A percentile compares a stretch with the other conserved stretches of the same genome.
Conservation (phyloP, 2,888 invertebrate genomes). For the Yponomeuta malinellus region DNA sequence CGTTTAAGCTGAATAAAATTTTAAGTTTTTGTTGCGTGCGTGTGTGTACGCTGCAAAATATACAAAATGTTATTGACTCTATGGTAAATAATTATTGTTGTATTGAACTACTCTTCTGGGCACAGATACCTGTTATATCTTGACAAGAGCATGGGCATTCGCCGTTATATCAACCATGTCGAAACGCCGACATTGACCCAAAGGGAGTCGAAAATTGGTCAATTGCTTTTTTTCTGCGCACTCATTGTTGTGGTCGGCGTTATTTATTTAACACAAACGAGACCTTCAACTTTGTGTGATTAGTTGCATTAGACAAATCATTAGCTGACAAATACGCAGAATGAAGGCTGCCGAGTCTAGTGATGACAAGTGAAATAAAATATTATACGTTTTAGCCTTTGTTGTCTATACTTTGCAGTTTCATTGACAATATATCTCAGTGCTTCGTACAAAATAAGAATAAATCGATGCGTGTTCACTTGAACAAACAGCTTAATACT, state of each 20-base stretch:
- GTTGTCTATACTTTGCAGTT: too few species aligned
- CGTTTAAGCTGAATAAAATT: too few species aligned
- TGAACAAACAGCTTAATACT: too few species aligned
- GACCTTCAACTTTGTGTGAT: not conserved
- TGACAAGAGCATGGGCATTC: not conserved
- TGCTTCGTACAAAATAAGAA: too few species aligned
- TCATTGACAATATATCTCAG: too few species aligned
- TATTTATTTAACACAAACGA: conserved; percentile 2
- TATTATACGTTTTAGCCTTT: too few species aligned
- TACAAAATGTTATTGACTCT: too few species aligned
- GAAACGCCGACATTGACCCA: conserved; percentile 14
- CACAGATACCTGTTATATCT: not conserved
- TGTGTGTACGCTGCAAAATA: too few species aligned
- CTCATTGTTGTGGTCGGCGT: conserved; percentile 2
- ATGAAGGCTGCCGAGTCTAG: not conserved
- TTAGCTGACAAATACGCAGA: not conserved
- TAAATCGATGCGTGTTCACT: too few species aligned
- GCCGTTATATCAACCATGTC: conserved; percentile 9
- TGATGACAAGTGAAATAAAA: too few species aligned
- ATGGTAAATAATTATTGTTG: too few species aligned
- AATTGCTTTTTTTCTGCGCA: not conserved
- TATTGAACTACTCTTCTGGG: not conserved
- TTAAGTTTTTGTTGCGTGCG: too few species aligned
- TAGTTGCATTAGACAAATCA: not conserved
- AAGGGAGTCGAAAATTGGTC: conserved; percentile 8